Evolutionary conservation across 2,113 vertebrate species (phyloP).

Genomic region (Ceuthmochares aereus): DNA sequence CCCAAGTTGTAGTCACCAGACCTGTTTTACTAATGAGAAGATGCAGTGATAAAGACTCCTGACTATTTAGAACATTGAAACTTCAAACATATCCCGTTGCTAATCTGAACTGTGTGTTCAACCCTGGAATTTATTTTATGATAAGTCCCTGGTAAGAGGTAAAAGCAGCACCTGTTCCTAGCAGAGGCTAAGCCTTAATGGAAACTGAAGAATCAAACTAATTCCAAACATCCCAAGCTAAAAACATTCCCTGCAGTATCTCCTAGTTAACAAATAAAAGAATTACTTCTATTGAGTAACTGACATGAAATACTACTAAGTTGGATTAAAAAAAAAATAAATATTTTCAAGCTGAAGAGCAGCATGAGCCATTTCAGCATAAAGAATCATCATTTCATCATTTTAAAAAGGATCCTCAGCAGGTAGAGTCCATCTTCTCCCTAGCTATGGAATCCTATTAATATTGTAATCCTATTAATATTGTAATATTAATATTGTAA

Average conservation of each 20-base stretch:
- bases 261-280: neutral
- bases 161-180: neutral
- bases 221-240: neutral
- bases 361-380: neutral
- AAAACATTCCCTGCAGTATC: neutral
- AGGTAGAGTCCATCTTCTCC: neutral
- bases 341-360: neutral
- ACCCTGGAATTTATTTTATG: neutral
- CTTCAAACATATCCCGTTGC: neutral
- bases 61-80: neutral
- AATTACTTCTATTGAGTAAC: neutral
- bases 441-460: neutral
- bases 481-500: neutral
- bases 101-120: neutral
- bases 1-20: slow-evolving; percentile 96
- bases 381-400: neutral
- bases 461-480: neutral
- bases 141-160: neutral
- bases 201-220: neutral
- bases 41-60: neutral
- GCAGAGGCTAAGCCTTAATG: neutral
- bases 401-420: neutral
- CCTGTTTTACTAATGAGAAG: slow-evolving; percentile 89
- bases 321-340: neutral
- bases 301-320: neutral